Conservation (phyloP, 2,888 invertebrate species). For the Drosophila kuntzei region DNA sequence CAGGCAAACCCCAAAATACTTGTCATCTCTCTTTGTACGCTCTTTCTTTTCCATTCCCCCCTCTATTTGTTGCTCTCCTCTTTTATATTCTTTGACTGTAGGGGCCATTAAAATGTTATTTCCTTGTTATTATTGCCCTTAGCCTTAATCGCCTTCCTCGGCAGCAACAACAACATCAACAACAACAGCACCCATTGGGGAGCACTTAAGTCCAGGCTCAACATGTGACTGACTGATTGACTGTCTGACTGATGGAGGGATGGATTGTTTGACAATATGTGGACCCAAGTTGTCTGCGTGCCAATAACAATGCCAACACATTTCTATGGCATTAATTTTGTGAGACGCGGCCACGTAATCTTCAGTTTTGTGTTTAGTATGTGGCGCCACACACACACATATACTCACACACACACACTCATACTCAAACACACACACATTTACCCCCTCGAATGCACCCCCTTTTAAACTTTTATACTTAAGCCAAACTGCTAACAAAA, state of each 20-base stretch:
- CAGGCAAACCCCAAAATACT: constrained; percentile 43
- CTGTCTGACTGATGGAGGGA: constrained; percentile 8
- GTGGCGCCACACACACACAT: constrained; percentile 42
- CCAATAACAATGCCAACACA: constrained; percentile 63
- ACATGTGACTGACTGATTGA: constrained; percentile 34
- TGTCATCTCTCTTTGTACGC: constrained; percentile 31
- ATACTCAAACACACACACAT: neutral
- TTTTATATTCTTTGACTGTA: constrained; percentile 32
- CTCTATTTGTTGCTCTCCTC: constrained; percentile 12
- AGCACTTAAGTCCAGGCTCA: constrained; percentile 34
- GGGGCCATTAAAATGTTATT: constrained; percentile 78
- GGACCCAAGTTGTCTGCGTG: constrained; percentile 52
- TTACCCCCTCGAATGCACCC: neutral
- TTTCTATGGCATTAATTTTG: constrained; percentile 65
- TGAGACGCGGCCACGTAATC: constrained; percentile 56
- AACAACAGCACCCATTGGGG: constrained; percentile 35
- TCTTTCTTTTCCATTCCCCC: neutral
- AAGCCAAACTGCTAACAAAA: constrained; percentile 39
- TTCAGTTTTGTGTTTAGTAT: constrained; percentile 31
- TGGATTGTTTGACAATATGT: constrained; percentile 28
- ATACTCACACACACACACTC: neutral
- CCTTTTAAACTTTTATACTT: constrained; percentile 7
- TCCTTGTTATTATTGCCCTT: constrained; percentile 82
- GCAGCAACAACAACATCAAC: constrained; percentile 36
- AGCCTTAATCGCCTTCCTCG: constrained; percentile 72